Conservation (phyloP, 1,140 invertebrate genomes). For the Hyles vespertilio region DNA sequence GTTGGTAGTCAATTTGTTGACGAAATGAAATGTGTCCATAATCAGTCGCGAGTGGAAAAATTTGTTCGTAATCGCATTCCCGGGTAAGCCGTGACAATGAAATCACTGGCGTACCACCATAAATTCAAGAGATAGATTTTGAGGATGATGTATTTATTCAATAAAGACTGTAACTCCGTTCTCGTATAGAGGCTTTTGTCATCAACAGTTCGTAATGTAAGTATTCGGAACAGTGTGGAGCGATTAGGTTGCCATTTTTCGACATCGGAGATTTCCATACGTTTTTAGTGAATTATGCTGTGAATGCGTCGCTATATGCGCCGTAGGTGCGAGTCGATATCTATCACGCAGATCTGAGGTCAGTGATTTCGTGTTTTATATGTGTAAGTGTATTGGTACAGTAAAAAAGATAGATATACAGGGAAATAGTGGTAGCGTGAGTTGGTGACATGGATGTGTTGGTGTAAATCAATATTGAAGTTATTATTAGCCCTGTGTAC, state of each 20-base stretch:
- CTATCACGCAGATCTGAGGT: constrained; percentile 2
- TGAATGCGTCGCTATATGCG: too few species aligned
- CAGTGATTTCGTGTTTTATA: constrained; percentile 1
- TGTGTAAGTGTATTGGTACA: too few species aligned
- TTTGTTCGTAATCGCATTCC: constrained; percentile 17
- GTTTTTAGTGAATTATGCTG: too few species aligned
- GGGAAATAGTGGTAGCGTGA: too few species aligned
- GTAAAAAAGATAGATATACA: too few species aligned
- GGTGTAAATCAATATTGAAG: too few species aligned
- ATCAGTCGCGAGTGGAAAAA: constrained; percentile 18
- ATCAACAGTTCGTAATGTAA: constrained; percentile 17
- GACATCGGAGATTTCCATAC: too few species aligned
- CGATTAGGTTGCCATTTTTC: constrained; percentile 16
- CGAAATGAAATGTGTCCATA: constrained; percentile 29
- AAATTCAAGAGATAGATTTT: constrained; percentile 31
- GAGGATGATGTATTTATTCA: constrained; percentile 30
- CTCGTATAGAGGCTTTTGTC: constrained; percentile 13
- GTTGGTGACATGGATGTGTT: too few species aligned
- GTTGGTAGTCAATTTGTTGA: constrained; percentile 31
- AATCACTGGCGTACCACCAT: constrained; percentile 30
- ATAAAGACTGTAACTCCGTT: constrained; percentile 23
- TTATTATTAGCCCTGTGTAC: too few species aligned
- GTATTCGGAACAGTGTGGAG: constrained; percentile 7
- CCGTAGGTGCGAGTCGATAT: constrained; percentile 1
- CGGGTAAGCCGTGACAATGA: constrained; percentile 23